A percentile compares a stretch with the other conserved stretches of the same genome.
phyloP scores from a whole-genome alignment of 2,113 vertebrate species.

The Eptatretus burgeri region DNA sequence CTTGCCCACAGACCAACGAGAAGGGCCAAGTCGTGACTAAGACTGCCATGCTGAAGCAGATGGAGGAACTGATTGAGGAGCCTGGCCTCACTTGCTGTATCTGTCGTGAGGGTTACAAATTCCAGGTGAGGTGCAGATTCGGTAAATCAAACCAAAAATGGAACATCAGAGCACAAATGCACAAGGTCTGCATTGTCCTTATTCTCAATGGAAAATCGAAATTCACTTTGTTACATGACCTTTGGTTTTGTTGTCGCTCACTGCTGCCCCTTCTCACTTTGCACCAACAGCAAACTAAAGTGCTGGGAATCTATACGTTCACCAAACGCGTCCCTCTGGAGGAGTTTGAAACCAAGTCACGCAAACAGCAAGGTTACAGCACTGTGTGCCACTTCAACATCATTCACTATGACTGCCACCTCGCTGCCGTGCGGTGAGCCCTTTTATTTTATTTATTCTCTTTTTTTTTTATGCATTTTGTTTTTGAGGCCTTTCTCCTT shows the following conservation, averaged over 20 bases:
- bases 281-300: slow-evolving; percentile 47
- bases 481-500: too few species aligned
- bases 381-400: slow-evolving; percentile 99
- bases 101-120: slow-evolving; percentile 92
- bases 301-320: slow-evolving; percentile 87
- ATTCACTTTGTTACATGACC: too few species aligned
- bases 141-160: background rate
- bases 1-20: slow-evolving; percentile 45
- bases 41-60: slow-evolving; percentile 74
- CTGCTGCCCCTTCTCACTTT: too few species aligned
- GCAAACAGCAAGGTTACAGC: slow-evolving; percentile 93
- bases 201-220: too few species aligned
- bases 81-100: slow-evolving; percentile 90
- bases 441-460: too few species aligned
- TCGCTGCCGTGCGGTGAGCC: slow-evolving; percentile 61
- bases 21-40: slow-evolving; percentile 97
- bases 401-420: slow-evolving; percentile 93
- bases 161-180: background rate
- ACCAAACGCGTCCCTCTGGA: slow-evolving; percentile 80
- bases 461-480: too few species aligned
- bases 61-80: slow-evolving; percentile 97
- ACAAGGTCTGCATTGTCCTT: background rate
- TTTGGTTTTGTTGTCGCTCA: too few species aligned
- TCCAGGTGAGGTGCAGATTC: slow-evolving; percentile 30
- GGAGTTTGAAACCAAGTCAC: slow-evolving; percentile 79